Base-by-base conservation (phyloP, 2,797 vertebrate species). In the Malurus splendens region DNA sequence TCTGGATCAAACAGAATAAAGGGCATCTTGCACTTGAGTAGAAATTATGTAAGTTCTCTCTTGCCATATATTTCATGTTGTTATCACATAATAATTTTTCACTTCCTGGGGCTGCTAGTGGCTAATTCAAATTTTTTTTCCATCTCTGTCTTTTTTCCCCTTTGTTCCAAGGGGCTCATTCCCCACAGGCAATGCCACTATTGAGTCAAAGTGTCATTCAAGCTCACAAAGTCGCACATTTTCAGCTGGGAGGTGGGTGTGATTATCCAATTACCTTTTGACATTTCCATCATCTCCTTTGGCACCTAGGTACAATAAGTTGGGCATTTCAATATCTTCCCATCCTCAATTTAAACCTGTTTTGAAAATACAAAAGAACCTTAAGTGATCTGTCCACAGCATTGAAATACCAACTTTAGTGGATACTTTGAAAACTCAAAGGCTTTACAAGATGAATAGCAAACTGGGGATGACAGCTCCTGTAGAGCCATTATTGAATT, bases 401-500 rank as follows among this genome's bases (percentile, higher is more conserved):
- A 97, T 95, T 97, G 97, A 97, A 97, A 97, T 97, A 96, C 94
- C 94, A 97, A 95, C 98, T 97, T 98, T 98, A 97, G 97, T 97
- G 97, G 97, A 96, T 98, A 97, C 97, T 98, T 98, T 98, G 97
- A 98, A 98, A 98, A 98, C 98, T 98, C 98, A 98, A 98, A 98
- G 98, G 97, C 97, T 98, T 98, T 98, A 97, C 96, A 97, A 98
- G 98, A 99, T 99, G 98, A 99, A 98, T 98, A 98, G 98, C 98
- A 98, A 99, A 99, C 98, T 97, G 97, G 94, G 97, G 97, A 98
- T 98, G 99, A 99, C 98, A 99, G 98, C 97, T 98, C 98, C 96
- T 96, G 98, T 95, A 96, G 97, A 98, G 98, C 97, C 98, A 98
- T 99, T 99, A 99, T 99, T 99, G 98, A 98, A 98, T 98, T 98